Evolutionary conservation across 2,797 vertebrate genomes (phyloP).

Genomic region (Podargus strigoides): DNA sequence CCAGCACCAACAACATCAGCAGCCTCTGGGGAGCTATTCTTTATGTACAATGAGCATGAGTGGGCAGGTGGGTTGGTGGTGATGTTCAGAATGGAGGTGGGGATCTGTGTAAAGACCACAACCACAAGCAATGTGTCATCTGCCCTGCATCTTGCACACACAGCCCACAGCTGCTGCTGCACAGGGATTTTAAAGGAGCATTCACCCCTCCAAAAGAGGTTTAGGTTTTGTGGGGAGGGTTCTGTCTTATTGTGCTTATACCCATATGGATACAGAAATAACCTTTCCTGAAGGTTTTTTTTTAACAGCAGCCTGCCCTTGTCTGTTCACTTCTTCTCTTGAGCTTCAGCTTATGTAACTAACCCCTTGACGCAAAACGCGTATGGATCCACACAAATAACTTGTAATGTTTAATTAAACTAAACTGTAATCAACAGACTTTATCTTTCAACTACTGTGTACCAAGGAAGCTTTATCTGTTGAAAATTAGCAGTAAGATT

Average conservation of each 20-base stretch:
- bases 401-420: conserved; percentile 71
- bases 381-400: conserved; percentile 38
- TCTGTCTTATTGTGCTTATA: background rate
- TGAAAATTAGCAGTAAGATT: conserved; percentile 75
- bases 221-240: too few relatives aligned
- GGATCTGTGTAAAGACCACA: background rate
- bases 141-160: background rate
- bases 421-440: conserved; percentile 68
- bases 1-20: background rate
- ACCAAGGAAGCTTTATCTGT: conserved; percentile 68
- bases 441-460: conserved; percentile 56
- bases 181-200: background rate
- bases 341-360: background rate
- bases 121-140: background rate
- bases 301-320: background rate
- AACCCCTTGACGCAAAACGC: background rate
- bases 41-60: background rate
- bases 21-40: background rate
- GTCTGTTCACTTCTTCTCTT: background rate
- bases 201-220: background rate
- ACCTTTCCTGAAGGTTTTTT: background rate
- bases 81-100: background rate
- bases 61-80: background rate
- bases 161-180: background rate
- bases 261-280: background rate